Evolutionary conservation across 2,113 vertebrate genomes (phyloP), one percentile per base, ranked within the genome.

Genomic region (Cryptotis parvus): DNA sequence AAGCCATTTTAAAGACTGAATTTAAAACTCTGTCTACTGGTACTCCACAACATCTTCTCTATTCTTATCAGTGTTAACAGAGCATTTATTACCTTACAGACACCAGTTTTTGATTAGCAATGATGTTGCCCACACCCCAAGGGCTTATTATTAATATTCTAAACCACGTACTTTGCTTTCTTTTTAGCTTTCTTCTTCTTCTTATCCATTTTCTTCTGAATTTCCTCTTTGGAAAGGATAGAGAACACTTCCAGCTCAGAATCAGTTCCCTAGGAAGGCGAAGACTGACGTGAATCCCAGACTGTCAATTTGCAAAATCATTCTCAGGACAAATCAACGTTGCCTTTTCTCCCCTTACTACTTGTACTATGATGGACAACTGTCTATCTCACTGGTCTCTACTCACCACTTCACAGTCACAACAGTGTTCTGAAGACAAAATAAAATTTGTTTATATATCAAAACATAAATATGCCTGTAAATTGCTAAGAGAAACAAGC

Each of bases 181-280:
- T 99, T 99, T 93, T 97, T 98, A 75, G 98, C 99, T 97, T 98
- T 99, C 95, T 99, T 99, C 90, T 97, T 82, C 97, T 99, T 99
- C 97, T 97, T 99, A 41, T 97, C 98, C 97, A 99, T 98, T 95
- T 98, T 99, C 96, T 97, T 98, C 93, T 97, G 95, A 91, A 99
- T 90, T 92, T 99, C 99, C 1, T 98, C 98, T 91, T 98, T 97
- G n/a, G 98, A 98, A 96, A 99, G 98, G 52, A 99, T 96, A 39
- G 95, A 97, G 96, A 99, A 99, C 33, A 99, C 96, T 97, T 99
- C 99, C 94, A 99, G 97, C 31, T 98, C 95, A 20, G 97, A 94
- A 58, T 99, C 98, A 3, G 98, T 98, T 93, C 99, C 99, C 99
- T 99, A 89, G 31, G 87, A 91, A 63, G 87, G 78, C n/a, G 94